phyloP scores from a whole-genome alignment of 2,888 invertebrate genomes.

The Amphipyra berbera region DNA sequence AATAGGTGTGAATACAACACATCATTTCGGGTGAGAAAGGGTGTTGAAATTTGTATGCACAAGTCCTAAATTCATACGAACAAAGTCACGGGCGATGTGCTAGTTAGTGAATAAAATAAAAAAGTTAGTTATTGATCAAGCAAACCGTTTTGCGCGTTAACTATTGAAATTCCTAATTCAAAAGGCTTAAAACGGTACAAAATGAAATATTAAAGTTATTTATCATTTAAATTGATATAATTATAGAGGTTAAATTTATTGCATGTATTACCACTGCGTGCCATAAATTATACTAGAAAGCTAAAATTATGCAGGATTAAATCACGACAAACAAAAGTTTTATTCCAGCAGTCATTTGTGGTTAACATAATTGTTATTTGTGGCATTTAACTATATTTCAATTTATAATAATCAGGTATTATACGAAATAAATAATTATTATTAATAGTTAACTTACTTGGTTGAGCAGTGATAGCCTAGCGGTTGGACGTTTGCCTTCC shows the following conservation, averaged over 20 bases:
- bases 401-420: not conserved
- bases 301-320: slow-evolving; percentile 53
- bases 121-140: not conserved
- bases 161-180: slow-evolving; percentile 1
- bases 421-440: not conserved
- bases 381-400: not conserved
- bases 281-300: slow-evolving; percentile 53
- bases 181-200: slow-evolving; percentile 6
- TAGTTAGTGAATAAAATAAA: not conserved
- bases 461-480: too few species aligned
- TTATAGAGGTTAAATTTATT: slow-evolving; percentile 49
- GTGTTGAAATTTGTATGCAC: too few species aligned
- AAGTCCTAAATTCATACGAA: too few species aligned
- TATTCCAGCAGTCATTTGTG: slow-evolving; percentile 33
- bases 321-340: slow-evolving; percentile 54
- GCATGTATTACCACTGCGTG: slow-evolving; percentile 53
- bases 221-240: slow-evolving; percentile 57
- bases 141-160: not conserved
- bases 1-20: too few species aligned
- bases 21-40: too few species aligned
- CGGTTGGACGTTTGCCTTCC: too few species aligned
- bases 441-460: too few species aligned
- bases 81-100: too few species aligned
- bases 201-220: slow-evolving; percentile 45
- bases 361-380: slow-evolving; percentile 34